phyloP scores from a whole-genome alignment of 2,888 invertebrate species.

The Mythimna vitellina region DNA sequence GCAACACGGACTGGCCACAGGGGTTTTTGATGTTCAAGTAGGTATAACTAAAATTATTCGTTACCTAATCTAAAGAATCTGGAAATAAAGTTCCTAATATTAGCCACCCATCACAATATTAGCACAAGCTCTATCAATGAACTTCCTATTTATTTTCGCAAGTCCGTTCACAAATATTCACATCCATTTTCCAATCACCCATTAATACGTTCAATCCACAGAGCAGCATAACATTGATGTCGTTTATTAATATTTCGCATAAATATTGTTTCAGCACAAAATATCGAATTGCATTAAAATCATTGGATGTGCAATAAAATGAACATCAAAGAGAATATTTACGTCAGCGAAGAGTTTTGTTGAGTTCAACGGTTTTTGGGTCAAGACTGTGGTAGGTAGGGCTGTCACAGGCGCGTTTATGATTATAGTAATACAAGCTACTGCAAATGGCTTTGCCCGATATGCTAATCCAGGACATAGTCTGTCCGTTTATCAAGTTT shows the following conservation, averaged over 20 bases:
- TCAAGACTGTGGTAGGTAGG: constrained; percentile 61
- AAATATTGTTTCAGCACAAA: constrained; percentile 53
- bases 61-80: no score
- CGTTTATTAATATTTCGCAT: constrained; percentile 37
- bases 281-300: constrained; percentile 54
- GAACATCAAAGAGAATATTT: constrained; percentile 61
- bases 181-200: constrained; percentile 7
- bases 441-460: no score
- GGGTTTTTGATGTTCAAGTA: no score
- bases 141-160: constrained; percentile 28
- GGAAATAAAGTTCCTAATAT: background rate
- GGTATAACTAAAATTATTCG: no score
- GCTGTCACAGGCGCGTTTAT: constrained; percentile 20
- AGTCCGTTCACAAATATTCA: constrained; percentile 21
- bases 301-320: constrained; percentile 55
- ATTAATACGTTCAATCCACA: constrained; percentile 32
- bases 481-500: no score
- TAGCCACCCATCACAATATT: constrained; percentile 13
- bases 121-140: constrained; percentile 15
- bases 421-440: background rate
- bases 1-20: no score
- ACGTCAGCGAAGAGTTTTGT: constrained; percentile 59
- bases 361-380: constrained; percentile 57
- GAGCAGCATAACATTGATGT: constrained; percentile 11
- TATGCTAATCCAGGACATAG: no score